Conservation (phyloP, 2,113 vertebrate genomes). For the Cathartes aura region DNA sequence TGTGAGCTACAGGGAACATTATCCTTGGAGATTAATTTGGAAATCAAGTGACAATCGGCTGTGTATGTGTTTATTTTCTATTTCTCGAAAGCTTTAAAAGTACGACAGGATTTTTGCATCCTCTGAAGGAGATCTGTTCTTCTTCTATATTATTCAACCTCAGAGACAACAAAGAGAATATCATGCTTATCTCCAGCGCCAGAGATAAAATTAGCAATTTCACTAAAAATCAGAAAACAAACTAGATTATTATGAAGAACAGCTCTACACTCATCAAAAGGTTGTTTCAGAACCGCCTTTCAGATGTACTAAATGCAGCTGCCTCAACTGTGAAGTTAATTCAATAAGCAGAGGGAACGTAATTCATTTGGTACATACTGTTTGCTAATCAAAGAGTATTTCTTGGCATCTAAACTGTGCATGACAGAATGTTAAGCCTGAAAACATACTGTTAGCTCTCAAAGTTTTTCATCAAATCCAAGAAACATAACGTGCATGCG, state of each 20-base stretch:
- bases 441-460: slow-evolving; percentile 1
- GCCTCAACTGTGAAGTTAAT: slow-evolving; percentile 24
- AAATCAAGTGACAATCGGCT: slow-evolving; percentile 8
- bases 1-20: neutral
- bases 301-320: neutral
- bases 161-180: slow-evolving; percentile 24
- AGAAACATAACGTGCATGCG: neutral
- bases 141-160: slow-evolving; percentile 27
- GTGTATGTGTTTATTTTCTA: neutral
- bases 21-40: slow-evolving; percentile 30
- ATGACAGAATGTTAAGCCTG: neutral
- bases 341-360: neutral
- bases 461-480: slow-evolving; percentile 16
- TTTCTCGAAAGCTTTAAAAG: slow-evolving; percentile 35
- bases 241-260: neutral
- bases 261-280: neutral
- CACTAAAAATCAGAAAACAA: slow-evolving; percentile 44
- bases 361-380: neutral
- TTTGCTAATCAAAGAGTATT: slow-evolving; percentile 20
- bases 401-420: neutral
- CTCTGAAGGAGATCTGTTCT: neutral
- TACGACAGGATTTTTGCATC: slow-evolving; percentile 16
- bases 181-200: neutral
- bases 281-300: neutral
- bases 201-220: slow-evolving; percentile 52